Percentiles rank a stretch among this genome's conserved stretches.
phyloP scores from a whole-genome alignment of 2,888 invertebrate species.

The Apodemia hepburni region DNA sequence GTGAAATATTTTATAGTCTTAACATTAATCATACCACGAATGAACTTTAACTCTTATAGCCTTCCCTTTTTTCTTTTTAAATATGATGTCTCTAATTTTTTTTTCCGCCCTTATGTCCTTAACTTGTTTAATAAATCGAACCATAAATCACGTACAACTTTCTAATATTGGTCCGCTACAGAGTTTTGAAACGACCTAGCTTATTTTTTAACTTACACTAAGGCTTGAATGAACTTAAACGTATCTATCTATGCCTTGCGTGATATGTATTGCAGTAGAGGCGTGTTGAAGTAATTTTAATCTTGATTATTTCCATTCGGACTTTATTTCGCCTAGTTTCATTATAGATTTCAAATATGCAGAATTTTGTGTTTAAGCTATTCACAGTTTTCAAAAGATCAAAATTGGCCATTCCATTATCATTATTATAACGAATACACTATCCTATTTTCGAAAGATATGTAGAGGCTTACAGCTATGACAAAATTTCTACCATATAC shows the following conservation, averaged over 20 bases:
- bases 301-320: conserved; percentile 16
- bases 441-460: conserved; percentile 57
- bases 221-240: conserved; percentile 70
- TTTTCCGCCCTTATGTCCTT: neutral
- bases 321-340: conserved; percentile 1
- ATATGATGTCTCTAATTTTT: neutral
- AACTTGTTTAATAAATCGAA: conserved; percentile 39
- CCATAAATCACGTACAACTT: conserved; percentile 74
- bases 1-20: neutral
- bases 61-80: neutral
- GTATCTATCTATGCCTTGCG: conserved; percentile 75
- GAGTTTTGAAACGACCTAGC: conserved; percentile 75
- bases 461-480: conserved; percentile 65
- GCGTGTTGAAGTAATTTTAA: conserved; percentile 62
- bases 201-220: conserved; percentile 59
- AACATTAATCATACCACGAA: conserved; percentile 1
- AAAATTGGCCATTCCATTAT: conserved; percentile 13
- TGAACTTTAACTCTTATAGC: conserved; percentile 5
- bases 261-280: conserved; percentile 78
- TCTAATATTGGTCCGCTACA: conserved; percentile 80
- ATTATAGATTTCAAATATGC: conserved; percentile 10
- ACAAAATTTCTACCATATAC: conserved; percentile 69
- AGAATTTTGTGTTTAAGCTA: conserved; percentile 12
- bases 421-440: conserved; percentile 15
- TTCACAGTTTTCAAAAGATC: conserved; percentile 9